Conservation (phyloP, 2,113 vertebrate species). For the Chaetodon trifascialis region DNA sequence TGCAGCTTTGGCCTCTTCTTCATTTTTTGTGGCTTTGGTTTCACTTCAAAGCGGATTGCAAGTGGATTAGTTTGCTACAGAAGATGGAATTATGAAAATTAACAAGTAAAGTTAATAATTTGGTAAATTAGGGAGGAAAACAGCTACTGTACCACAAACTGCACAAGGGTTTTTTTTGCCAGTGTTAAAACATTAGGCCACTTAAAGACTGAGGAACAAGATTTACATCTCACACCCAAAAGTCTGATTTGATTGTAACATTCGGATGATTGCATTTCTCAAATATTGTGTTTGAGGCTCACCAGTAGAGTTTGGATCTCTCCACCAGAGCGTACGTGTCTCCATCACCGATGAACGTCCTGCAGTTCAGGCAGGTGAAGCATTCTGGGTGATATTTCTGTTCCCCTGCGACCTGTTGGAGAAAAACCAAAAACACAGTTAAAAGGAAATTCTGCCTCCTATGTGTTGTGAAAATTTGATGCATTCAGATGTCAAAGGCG, state of each 20-base stretch:
- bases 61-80: conserved; percentile 22
- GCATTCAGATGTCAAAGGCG: background rate
- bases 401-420: conserved; percentile 92
- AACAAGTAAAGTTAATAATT: conserved; percentile 10
- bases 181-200: background rate
- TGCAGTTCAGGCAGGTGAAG: conserved; percentile 95
- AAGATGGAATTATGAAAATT: conserved; percentile 22
- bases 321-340: conserved; percentile 98
- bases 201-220: conserved; percentile 21
- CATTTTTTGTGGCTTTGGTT: conserved; percentile 15
- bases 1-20: conserved; percentile 15
- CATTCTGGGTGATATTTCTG: conserved; percentile 99
- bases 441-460: background rate
- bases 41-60: conserved; percentile 34
- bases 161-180: background rate
- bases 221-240: background rate
- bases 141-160: background rate
- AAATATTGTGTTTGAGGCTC: conserved; percentile 51
- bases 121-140: background rate
- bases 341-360: conserved; percentile 94
- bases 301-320: conserved; percentile 98
- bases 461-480: background rate
- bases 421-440: background rate
- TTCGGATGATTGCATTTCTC: background rate
- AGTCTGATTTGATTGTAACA: background rate